phyloP scores from a whole-genome alignment of 2,797 vertebrate genomes.

The Lycodopsis pacificus region DNA sequence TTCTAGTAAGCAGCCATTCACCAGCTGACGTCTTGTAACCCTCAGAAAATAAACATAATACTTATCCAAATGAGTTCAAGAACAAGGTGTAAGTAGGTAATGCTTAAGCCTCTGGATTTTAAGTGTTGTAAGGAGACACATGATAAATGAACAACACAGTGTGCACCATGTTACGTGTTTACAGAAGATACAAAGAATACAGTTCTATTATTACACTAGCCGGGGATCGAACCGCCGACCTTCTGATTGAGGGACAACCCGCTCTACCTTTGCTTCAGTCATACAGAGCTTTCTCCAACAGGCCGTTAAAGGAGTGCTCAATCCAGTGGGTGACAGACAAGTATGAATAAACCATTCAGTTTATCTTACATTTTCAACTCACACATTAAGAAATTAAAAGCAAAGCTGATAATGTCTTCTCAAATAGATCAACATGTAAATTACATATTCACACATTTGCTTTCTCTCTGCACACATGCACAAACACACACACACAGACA shows the following conservation, averaged over 20 bases:
- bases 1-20: slow-evolving; percentile 1
- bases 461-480: not conserved
- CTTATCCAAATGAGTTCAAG: not conserved
- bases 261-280: not conserved
- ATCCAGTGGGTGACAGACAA: not conserved
- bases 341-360: not conserved
- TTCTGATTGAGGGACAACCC: too few relatives aligned
- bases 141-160: not conserved
- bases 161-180: not conserved
- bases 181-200: not conserved
- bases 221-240: too few relatives aligned
- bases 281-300: not conserved
- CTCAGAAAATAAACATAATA: not conserved
- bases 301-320: not conserved
- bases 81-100: not conserved
- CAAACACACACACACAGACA: not conserved
- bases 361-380: not conserved
- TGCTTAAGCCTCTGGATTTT: not conserved
- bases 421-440: not conserved
- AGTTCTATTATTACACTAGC: not conserved
- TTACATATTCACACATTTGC: not conserved
- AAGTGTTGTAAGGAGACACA: not conserved
- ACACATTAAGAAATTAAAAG: not conserved
- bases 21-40: not conserved
- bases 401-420: not conserved